Base-by-base conservation (phyloP, 2,888 invertebrate genomes). In the Lithophane semibrunnea region DNA sequence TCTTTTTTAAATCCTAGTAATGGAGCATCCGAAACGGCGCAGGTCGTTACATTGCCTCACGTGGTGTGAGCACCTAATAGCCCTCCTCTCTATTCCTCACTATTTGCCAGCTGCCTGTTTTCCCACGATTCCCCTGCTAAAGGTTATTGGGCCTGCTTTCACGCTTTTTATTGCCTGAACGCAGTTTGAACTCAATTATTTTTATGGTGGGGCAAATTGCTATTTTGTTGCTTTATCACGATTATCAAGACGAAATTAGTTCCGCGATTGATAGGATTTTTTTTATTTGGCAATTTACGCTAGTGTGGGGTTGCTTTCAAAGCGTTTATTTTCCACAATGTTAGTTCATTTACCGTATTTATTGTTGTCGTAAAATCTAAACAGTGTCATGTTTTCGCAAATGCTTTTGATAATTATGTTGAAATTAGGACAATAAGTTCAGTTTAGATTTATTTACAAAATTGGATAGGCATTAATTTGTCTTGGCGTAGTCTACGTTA, bases 151-250 rank as follows among this genome's bases (percentile, higher is more conserved):
- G 94, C 94, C 94, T 95, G 94, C 95, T 95, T 96, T 95, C 95
- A 96, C 94, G 95, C 95, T 96, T 96, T 96, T 96, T 96, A 96
- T 96, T 95, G 96, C 96, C 94, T 92, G 92, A 95, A 96, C 96
- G 95, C 95, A 95, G 95, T 96, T 96, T 96, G 95, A 96, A 96
- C 96, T 96, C 96, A 96, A 96, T 96, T 96, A 96, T 96, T 96
- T 96, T 96, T 96, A 96, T 95, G 96, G 95, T 94, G 91, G 94
- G 91, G 93, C 92, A 95, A 96, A 96, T 96, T 96, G 95, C 96
- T 96, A 95, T 96, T 95, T 96, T 96, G 96, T 96, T 96, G 96
- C 96, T 93, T 93, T 95, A 96, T 96, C 96, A 96, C 91, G 95
- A 96, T 96, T 95, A 96, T 96, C 94, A 94, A 92, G 94, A 93